These are phyloP conservation scores for Seira sanloemensis DNA, from an alignment of 2,888 invertebrate genomes.

Conservation along the genomic window DNA sequence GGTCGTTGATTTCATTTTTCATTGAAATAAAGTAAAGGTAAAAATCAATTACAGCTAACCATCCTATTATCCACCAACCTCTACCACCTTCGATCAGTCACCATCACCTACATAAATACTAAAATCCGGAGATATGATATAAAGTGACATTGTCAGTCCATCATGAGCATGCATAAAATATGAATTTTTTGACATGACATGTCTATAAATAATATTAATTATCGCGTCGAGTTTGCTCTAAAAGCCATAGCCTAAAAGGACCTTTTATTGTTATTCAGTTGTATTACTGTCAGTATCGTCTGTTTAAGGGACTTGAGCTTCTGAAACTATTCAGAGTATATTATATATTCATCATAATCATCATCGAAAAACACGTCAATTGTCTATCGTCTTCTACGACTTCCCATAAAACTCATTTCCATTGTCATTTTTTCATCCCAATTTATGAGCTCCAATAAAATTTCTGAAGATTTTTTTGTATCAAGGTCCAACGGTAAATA, in stretches of 20 bases:
- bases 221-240: too few species aligned
- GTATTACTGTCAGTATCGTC: not conserved
- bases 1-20: too few species aligned
- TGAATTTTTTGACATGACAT: too few species aligned
- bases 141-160: too few species aligned
- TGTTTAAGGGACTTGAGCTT: not conserved
- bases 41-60: too few species aligned
- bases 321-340: not conserved
- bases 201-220: too few species aligned
- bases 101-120: too few species aligned
- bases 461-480: not conserved
- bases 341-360: not conserved
- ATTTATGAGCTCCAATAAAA: not conserved
- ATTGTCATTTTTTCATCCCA: not conserved
- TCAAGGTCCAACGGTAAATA: not conserved
- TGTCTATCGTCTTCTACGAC: not conserved
- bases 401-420: not conserved
- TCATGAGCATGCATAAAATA: too few species aligned
- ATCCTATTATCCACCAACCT: too few species aligned
- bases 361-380: not conserved
- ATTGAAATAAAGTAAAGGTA: too few species aligned
- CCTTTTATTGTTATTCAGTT: not conserved
- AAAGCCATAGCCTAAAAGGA: not conserved
- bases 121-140: too few species aligned
- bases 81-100: too few species aligned